Evolutionary conservation across 2,797 vertebrate genomes (phyloP), one percentile per base, ranked within the genome.

Genomic region (Forpus xanthops): DNA sequence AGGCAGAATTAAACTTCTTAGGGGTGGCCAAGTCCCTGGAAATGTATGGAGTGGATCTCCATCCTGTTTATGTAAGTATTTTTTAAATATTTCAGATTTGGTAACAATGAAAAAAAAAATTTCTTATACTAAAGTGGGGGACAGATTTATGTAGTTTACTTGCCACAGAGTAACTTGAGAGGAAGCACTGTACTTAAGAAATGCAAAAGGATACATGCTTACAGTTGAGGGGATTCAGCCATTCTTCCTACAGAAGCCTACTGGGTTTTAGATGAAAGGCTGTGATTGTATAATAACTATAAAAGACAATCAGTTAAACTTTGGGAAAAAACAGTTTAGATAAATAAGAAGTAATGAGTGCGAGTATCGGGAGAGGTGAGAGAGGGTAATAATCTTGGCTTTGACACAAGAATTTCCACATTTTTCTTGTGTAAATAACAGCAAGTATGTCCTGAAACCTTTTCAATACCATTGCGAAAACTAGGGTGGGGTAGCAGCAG

Each of bases 31-130:
- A 98, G 93, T 98, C 98, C n/a, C 97, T 99, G 97, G 98, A 99
- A 97, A 99, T 99, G 99, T 99, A 99, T 52, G 99, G 99, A 33
- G 98, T 99, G 56, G 98, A 99, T 96, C 98, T 99, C 91, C 98
- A 99, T 94, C 98, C 98, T 37, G 98, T 98, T 92, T 99, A 98
- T 77, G 99, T 99, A 97, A 98, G 99, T 98, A 92, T 68, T 92
- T 65, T 94, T 84, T 91, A 86, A 86, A 70, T 95, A 93, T 79
- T 90, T 92, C 93, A 90, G 85, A 67, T 72, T 35, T 53, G 56
- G 35, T 85, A 88, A 78, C 56, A 78, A 68, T 91, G 20, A 52
- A 71, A 62, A 68, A 45, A 45, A 75, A 53, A 52, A 15, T 8
- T 23, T 39, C 2, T 16, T 74, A 5, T 58, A 21, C 7, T 56